phyloP scores from a whole-genome alignment of 2,797 vertebrate genomes.

The Astyanax mexicanus region DNA sequence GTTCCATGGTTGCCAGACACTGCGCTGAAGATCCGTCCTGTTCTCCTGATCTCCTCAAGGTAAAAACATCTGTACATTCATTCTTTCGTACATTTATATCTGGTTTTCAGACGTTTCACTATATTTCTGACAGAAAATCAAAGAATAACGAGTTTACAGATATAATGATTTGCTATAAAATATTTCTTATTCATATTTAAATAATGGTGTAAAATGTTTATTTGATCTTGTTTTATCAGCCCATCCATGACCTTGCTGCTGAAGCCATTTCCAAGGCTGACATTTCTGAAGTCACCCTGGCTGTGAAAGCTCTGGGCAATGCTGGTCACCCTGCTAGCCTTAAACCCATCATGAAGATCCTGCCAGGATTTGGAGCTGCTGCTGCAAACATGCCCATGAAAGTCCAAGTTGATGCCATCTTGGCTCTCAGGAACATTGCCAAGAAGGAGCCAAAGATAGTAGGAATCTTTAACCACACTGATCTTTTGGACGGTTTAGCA shows the following conservation, averaged over 20 bases:
- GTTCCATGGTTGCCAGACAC: constrained; percentile 81
- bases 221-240: constrained; percentile 66
- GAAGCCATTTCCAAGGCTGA: constrained; percentile 64
- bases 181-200: too few species aligned
- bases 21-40: constrained; percentile 75
- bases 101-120: too few species aligned
- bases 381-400: constrained; percentile 64
- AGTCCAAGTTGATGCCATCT: constrained; percentile 72
- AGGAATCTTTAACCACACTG: neutral
- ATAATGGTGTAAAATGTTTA: neutral
- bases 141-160: too few species aligned
- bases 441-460: constrained; percentile 73
- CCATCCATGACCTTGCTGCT: constrained; percentile 67
- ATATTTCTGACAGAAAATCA: too few species aligned
- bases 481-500: accelerated
- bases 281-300: constrained; percentile 60
- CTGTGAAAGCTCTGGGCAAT: constrained; percentile 81
- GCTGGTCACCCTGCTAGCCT: constrained; percentile 79
- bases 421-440: constrained; percentile 80
- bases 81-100: too few species aligned
- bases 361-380: constrained; percentile 73
- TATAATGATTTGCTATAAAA: too few species aligned
- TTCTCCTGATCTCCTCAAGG: constrained; percentile 78
- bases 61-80: too few species aligned
- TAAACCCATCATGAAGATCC: constrained; percentile 79